A percentile compares a stretch with the other conserved stretches of the same genome.
Conservation (phyloP, 1,140 invertebrate species). For the Colletes latitarsis region DNA sequence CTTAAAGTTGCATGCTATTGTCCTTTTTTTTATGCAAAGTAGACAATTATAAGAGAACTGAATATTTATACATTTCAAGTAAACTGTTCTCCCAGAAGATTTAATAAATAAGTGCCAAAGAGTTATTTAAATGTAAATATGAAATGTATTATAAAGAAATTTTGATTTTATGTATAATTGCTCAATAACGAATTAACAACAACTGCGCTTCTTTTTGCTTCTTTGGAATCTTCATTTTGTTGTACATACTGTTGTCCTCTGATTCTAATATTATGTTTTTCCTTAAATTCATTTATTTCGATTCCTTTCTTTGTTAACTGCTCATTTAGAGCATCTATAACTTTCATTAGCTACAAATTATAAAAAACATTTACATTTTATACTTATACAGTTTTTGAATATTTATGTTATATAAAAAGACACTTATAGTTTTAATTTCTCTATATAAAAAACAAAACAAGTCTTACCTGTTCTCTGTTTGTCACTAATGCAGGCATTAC, state of each 20-base stretch:
- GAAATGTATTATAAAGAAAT: not conserved
- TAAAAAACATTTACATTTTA: not conserved
- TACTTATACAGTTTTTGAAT: not conserved
- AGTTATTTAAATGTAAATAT: constrained; percentile 5
- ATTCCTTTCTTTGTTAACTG: constrained; percentile 92
- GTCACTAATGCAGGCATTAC: constrained; percentile 91
- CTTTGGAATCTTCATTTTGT: constrained; percentile 76
- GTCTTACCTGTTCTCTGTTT: constrained; percentile 88
- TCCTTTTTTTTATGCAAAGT: constrained; percentile 29
- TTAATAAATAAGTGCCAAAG: constrained; percentile 26
- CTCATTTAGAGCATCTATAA: constrained; percentile 89
- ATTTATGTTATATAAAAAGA: too few relatives aligned
- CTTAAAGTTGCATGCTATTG: not conserved
- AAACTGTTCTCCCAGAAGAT: not conserved
- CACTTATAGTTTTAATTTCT: not conserved
- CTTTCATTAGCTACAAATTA: constrained; percentile 86
- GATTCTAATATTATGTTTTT: constrained; percentile 93
- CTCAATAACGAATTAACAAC: constrained; percentile 69
- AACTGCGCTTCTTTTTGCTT: constrained; percentile 83
- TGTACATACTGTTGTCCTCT: constrained; percentile 84
- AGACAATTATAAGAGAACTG: constrained; percentile 25
- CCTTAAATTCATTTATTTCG: constrained; percentile 96
- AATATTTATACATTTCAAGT: constrained; percentile 9
- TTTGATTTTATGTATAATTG: constrained; percentile 35
- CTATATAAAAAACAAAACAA: not conserved